Percentiles rank a stretch among this genome's conserved stretches.
phyloP scores from a whole-genome alignment of 2,113 vertebrate genomes.

The Misgurnus mizolepis region DNA sequence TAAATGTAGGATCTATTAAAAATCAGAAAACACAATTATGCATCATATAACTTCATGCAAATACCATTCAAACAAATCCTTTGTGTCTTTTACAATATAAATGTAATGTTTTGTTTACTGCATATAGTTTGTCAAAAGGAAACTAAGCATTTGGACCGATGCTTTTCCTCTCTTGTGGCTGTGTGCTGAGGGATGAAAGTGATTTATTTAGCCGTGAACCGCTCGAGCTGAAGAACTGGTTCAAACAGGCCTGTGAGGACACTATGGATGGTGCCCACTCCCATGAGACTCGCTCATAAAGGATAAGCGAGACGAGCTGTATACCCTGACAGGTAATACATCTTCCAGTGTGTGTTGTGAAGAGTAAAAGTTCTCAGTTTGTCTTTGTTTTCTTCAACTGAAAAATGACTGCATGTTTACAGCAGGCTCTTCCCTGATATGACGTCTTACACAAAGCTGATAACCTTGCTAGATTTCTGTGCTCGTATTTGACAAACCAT shows the following conservation, averaged over 20 bases:
- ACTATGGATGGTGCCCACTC: constrained; percentile 34
- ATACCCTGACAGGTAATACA: constrained; percentile 10
- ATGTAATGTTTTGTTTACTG: background rate
- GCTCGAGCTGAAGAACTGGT: constrained; percentile 36
- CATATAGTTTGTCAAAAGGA: background rate
- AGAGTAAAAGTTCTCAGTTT: constrained; percentile 21
- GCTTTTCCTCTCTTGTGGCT: background rate
- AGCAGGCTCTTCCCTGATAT: background rate
- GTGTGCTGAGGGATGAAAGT: constrained; percentile 2
- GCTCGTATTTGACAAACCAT: background rate
- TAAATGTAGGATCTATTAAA: too few species aligned
- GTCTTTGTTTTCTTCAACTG: background rate
- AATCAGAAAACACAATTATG: too few species aligned
- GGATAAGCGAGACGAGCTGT: constrained; percentile 27
- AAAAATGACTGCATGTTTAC: background rate
- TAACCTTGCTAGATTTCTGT: background rate
- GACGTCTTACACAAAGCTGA: background rate
- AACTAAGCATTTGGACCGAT: background rate
- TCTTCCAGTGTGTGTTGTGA: constrained; percentile 13
- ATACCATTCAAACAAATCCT: too few species aligned
- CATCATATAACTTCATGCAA: too few species aligned
- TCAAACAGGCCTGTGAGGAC: constrained; percentile 36
- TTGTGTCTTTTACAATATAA: too few species aligned
- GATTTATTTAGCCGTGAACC: constrained; percentile 28
- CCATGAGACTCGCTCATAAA: constrained; percentile 24